phyloP scores from a whole-genome alignment of 35 echinoderm and acorn worm genomes.

The Strongylocentrotus purpuratus region DNA sequence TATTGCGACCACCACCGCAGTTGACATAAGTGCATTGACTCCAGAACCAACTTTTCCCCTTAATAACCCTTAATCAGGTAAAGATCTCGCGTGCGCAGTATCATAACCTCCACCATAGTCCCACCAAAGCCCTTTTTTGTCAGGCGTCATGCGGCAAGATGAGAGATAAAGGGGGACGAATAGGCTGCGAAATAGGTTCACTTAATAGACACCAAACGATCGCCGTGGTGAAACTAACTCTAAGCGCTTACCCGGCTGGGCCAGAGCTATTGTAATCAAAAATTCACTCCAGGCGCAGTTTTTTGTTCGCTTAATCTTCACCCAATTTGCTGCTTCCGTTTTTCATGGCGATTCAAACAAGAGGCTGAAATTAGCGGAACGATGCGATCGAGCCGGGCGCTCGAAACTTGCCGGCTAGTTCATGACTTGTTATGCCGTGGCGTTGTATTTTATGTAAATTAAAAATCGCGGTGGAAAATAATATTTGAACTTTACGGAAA shows the following conservation, averaged over 20 bases:
- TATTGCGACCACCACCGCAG: background rate
- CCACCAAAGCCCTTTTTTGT: conserved; percentile 27
- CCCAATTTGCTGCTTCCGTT: conserved; percentile 44
- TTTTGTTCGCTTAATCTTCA: conserved; percentile 47
- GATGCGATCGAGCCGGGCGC: background rate
- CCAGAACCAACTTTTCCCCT: conserved; percentile 7
- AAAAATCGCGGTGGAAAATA: background rate
- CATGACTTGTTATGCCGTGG: conserved; percentile 8
- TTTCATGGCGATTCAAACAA: conserved; percentile 45
- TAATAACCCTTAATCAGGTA: conserved; percentile 46
- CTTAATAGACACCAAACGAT: conserved; percentile 38
- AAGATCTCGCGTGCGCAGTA: conserved; percentile 45
- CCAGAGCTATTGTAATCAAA: conserved; percentile 21
- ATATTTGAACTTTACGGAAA: background rate
- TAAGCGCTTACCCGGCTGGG: conserved; percentile 39
- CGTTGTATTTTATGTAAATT: conserved; percentile 25
- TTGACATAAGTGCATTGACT: conserved; percentile 45
- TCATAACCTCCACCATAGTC: background rate
- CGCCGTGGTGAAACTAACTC: background rate
- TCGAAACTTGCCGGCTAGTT: conserved; percentile 17
- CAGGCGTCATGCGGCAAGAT: conserved; percentile 31
- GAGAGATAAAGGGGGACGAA: conserved; percentile 31
- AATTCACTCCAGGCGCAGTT: conserved; percentile 23
- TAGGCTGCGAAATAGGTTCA: conserved; percentile 39
- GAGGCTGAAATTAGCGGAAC: conserved; percentile 34